Evolutionary conservation across 2,113 vertebrate genomes (phyloP).

Genomic region (Tragelaphus buxtoni): DNA sequence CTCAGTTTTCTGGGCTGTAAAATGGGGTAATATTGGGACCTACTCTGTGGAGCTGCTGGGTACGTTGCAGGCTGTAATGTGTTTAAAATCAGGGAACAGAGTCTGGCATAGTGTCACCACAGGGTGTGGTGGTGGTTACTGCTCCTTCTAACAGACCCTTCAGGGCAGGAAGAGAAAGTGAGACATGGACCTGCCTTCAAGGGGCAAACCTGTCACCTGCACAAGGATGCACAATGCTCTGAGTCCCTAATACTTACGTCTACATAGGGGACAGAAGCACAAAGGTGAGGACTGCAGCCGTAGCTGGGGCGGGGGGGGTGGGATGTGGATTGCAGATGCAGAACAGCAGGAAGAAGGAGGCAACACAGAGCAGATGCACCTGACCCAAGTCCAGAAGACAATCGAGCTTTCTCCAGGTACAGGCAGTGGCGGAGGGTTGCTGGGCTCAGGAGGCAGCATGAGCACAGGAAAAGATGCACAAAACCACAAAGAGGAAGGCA

Average conservation of each 20-base stretch:
- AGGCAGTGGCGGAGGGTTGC: too few species aligned
- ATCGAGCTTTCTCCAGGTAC: rapidly evolving
- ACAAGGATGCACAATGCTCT: rapidly evolving
- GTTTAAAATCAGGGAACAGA: not conserved
- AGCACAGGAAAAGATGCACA: not conserved
- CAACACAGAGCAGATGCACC: not conserved
- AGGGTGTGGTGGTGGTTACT: rapidly evolving
- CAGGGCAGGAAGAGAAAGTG: not conserved
- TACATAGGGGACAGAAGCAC: not conserved
- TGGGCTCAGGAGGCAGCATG: not conserved
- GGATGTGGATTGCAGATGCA: not conserved
- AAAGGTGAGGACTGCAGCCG: rapidly evolving
- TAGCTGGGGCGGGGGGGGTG: not conserved
- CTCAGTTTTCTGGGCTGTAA: not conserved
- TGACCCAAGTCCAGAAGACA: not conserved
- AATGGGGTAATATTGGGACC: not conserved
- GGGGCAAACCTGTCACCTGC: not conserved
- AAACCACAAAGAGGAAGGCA: not conserved
- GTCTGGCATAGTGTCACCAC: not conserved
- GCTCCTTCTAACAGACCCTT: not conserved
- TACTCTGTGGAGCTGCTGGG: rapidly evolving
- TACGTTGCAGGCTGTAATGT: rapidly evolving
- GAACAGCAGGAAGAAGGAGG: not conserved
- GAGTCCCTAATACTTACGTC: not conserved
- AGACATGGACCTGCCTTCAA: not conserved